phyloP scores from a whole-genome alignment of 2,888 invertebrate species.

The Hemaris fuciformis region DNA sequence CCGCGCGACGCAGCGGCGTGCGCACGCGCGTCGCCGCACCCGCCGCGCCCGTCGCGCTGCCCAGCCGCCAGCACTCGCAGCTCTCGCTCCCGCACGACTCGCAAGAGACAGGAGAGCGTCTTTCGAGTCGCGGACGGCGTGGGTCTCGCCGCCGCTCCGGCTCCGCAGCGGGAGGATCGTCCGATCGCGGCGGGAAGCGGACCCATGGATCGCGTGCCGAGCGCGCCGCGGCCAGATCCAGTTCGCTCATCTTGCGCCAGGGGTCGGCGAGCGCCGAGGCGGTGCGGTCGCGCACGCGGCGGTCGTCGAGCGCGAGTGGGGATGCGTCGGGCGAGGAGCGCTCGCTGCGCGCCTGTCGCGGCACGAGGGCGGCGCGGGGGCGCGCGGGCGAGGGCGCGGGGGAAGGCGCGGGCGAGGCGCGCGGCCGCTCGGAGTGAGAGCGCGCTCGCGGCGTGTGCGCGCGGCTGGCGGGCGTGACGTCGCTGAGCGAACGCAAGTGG shows the following conservation, averaged over 20 bases:
- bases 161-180: constrained; percentile 26
- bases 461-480: constrained; percentile 70
- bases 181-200: constrained; percentile 25
- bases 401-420: constrained; percentile 43
- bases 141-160: constrained; percentile 36
- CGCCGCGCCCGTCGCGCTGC: constrained; percentile 40
- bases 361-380: constrained; percentile 32
- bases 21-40: constrained; percentile 41
- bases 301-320: constrained; percentile 31
- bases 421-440: constrained; percentile 68
- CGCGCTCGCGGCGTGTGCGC: constrained; percentile 60
- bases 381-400: constrained; percentile 30
- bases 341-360: constrained; percentile 49
- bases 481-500: constrained; percentile 73
- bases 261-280: constrained; percentile 47
- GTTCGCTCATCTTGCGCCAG: constrained; percentile 64
- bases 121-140: constrained; percentile 48
- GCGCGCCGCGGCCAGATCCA: constrained; percentile 40
- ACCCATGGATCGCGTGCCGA: constrained; percentile 43
- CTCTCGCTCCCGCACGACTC: constrained; percentile 52
- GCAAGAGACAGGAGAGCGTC: constrained; percentile 48
- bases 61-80: constrained; percentile 51
- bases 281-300: constrained; percentile 29
- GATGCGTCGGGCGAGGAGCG: constrained; percentile 55
- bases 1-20: constrained; percentile 35